These are phyloP conservation scores for Stenchaetothrips biformis DNA, from an alignment of 2,888 invertebrate species.

Conservation along the genomic window DNA sequence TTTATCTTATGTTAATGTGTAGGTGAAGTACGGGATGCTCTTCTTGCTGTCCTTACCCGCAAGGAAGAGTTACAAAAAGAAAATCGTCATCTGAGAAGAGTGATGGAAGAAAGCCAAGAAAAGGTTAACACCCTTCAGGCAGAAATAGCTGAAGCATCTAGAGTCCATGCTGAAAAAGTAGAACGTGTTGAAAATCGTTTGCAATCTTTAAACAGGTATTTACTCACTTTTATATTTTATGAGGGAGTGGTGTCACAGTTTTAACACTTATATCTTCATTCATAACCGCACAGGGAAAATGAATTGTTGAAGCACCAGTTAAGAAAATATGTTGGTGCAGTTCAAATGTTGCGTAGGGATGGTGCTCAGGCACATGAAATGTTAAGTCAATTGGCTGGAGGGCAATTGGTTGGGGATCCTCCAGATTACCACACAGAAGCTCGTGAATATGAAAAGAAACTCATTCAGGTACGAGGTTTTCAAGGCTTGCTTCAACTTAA, in stretches of 20 bases:
- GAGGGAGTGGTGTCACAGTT: neutral
- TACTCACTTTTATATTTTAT: too few species aligned
- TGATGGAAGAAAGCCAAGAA: constrained; percentile 26
- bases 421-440: constrained; percentile 62
- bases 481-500: neutral
- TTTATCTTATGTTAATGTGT: too few species aligned
- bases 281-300: constrained; percentile 60
- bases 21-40: constrained; percentile 34
- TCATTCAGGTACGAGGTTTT: constrained; percentile 65
- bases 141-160: constrained; percentile 46
- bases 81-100: constrained; percentile 37
- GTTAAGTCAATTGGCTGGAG: constrained; percentile 42
- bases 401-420: constrained; percentile 45
- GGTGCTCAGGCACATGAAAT: constrained; percentile 44
- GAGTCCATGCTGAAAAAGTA: neutral
- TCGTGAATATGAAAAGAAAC: constrained; percentile 74
- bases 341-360: constrained; percentile 69
- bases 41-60: constrained; percentile 35
- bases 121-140: constrained; percentile 46
- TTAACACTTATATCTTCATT: neutral
- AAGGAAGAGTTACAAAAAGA: constrained; percentile 37
- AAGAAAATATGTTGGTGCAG: constrained; percentile 81
- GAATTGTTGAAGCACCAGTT: constrained; percentile 77
- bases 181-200: constrained; percentile 50
- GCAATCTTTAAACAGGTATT: constrained; percentile 59